These are phyloP conservation scores for Papilio xuthus DNA, from an alignment of 1,140 invertebrate genomes.

Conservation along the genomic window DNA sequence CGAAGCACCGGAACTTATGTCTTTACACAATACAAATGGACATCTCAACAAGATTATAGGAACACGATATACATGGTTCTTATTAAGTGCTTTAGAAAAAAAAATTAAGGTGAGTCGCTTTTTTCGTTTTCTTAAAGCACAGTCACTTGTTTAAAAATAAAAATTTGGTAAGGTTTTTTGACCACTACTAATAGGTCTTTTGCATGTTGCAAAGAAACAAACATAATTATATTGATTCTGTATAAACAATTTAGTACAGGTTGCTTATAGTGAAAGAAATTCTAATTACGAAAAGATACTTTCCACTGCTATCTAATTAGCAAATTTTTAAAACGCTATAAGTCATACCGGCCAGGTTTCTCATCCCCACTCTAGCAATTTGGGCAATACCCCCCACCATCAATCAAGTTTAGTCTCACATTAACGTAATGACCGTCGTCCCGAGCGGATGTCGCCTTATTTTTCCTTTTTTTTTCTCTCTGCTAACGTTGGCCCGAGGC, in stretches of 20 bases:
- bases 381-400: slow-evolving; percentile 61
- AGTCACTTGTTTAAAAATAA: too few species aligned
- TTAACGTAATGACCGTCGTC: slow-evolving; percentile 79
- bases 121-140: not conserved
- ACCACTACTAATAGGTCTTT: too few species aligned
- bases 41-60: not conserved
- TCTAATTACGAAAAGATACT: not conserved
- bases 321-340: slow-evolving; percentile 9
- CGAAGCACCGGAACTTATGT: slow-evolving; percentile 12
- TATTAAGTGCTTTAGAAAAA: not conserved
- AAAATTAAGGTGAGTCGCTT: too few species aligned
- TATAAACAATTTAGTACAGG: too few species aligned
- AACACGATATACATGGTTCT: not conserved
- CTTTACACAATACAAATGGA: slow-evolving; percentile 34
- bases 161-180: too few species aligned
- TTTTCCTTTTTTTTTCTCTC: slow-evolving; percentile 68
- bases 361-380: slow-evolving; percentile 39
- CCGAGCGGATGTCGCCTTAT: slow-evolving; percentile 77
- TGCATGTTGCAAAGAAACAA: too few species aligned
- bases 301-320: not conserved
- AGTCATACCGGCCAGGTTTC: not conserved
- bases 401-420: slow-evolving; percentile 81
- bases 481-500: slow-evolving; percentile 62
- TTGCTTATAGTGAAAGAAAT: too few species aligned
- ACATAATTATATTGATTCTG: too few species aligned